Base-by-base conservation (phyloP, 2,888 invertebrate genomes). In the Chydorus sphaericus region DNA sequence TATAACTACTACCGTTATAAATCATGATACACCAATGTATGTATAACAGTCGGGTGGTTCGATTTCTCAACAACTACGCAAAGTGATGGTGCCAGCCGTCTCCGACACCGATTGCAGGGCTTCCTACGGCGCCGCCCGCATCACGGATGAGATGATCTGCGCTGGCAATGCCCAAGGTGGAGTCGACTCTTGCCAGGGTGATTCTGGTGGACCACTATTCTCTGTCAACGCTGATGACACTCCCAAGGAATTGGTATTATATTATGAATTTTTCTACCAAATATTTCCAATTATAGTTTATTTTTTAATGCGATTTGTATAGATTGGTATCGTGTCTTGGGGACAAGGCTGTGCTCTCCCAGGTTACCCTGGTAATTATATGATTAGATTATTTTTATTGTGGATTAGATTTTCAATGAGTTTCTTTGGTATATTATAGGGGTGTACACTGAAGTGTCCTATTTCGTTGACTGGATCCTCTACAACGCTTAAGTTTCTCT, bases 261-360 rank as follows among this genome's bases (percentile, higher is more conserved):
- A n/a, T n/a, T n/a, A n/a, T n/a, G n/a, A n/a, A n/a, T n/a, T n/a
- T n/a, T n/a, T n/a, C n/a, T n/a, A n/a, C n/a, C n/a, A n/a, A n/a
- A n/a, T n/a, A n/a, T n/a, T n/a, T n/a, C n/a, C n/a, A n/a, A n/a
- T n/a, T n/a, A n/a, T n/a, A n/a, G n/a, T n/a, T n/a, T n/a, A n/a
- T n/a, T n/a, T n/a, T n/a, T n/a, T n/a, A n/a, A n/a, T n/a, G n/a
- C n/a, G n/a, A n/a, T n/a, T n/a, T n/a, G 44, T 44, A 54, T 61
- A 75, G 33, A 61, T 76, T 16, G 78, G 78, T 28, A 65, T 78
- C 2, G 75, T 77, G 0, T 78, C 77, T 1, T 78, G 77, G 77
- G 76, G 76, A 1, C 64, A 73, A 1, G 66, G 57, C 23, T 57
- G 57, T 49, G 57, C 57, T 28, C 16, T 48, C 2, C 48, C 57